Evolutionary conservation across 2,113 vertebrate genomes (phyloP).

Genomic region (Melanerpes formicivorus): DNA sequence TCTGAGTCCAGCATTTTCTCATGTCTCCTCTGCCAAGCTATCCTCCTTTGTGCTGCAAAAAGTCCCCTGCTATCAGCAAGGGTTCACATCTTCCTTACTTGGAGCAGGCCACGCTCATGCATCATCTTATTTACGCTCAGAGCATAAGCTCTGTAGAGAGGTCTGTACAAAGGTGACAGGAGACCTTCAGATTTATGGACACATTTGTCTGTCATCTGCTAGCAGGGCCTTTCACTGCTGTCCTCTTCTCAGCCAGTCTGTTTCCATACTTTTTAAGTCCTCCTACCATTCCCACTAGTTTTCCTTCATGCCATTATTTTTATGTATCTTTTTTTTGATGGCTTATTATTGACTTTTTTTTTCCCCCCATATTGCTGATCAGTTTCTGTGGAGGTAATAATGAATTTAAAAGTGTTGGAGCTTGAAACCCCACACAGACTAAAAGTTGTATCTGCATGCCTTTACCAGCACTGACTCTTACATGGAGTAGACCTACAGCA

Average conservation of each 20-base stretch:
- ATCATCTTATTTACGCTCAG: conserved; percentile 9
- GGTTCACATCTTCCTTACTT: conserved; percentile 54
- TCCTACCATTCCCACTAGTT: not conserved
- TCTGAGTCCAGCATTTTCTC: conserved; percentile 40
- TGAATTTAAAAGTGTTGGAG: not conserved
- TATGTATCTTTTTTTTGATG: not conserved
- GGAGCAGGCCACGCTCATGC: conserved; percentile 4
- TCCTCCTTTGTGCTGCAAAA: conserved; percentile 35
- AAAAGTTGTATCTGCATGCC: not conserved
- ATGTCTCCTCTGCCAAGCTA: conserved; percentile 13
- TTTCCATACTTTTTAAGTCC: not conserved
- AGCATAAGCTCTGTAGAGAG: not conserved
- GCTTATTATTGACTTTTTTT: not conserved
- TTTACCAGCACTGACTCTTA: not conserved
- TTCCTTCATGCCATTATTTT: not conserved
- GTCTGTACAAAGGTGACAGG: conserved; percentile 22
- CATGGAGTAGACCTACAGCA: not conserved
- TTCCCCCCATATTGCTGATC: not conserved
- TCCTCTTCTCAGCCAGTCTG: not conserved
- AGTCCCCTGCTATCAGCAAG: conserved; percentile 37
- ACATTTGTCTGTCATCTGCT: not conserved
- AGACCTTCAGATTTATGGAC: not conserved
- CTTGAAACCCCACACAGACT: not conserved
- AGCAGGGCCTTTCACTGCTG: not conserved
- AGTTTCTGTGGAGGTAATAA: not conserved